Evolutionary conservation across 2,113 vertebrate species (phyloP), one percentile per base, ranked within the genome.

Genomic region (Scartelaos histophorus): DNA sequence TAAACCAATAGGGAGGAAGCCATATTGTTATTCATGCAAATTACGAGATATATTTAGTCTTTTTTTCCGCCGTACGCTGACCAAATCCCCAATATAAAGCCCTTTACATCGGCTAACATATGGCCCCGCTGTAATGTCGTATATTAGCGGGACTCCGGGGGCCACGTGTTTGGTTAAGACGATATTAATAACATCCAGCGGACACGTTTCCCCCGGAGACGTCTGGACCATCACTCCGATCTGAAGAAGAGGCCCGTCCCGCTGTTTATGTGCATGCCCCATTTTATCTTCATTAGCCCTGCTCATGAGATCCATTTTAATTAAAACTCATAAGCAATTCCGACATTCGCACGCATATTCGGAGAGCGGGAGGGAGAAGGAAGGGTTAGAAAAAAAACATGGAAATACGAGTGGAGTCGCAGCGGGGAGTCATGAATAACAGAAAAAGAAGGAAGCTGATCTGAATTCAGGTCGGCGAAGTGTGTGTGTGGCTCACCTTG

Each of bases 251-350:
- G 77, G 75, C 69, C 79, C 49, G 70, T 83, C 80, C 60, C 19
- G 74, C 49, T 79, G 75, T 88, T 87, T 85, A 70, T 79, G 71
- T 75, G 68, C 51, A 61, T 22, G 38, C 69, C 71, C 71, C 9
- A 7, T 78, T 75, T 78, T 80, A 24, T 83, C 85, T 89, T 87
- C 80, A 90, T 90, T 86, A 89, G 76, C 82, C 83, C 54, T 68
- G 78, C 73, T 80, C 82, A 85, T 91, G 87, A n/a, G n/a, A 91
- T 88, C 88, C 81, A 67, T 79, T 91, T 91, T 89, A 92, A 92
- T 92, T 92, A 92, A 92, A 92, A 89, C 67, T 56, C 56, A 74
- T 76, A 79, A 88, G 81, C 61, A 78, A 81, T 75, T 54, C 73
- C 75, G 22, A 61, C 71, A 19, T 43, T 4, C 29, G 38, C 12